A percentile compares a stretch with the other conserved stretches of the same genome.
Evolutionary conservation across 1,140 invertebrate species (phyloP).

Genomic region (Macrotrachela quadricornifera): DNA sequence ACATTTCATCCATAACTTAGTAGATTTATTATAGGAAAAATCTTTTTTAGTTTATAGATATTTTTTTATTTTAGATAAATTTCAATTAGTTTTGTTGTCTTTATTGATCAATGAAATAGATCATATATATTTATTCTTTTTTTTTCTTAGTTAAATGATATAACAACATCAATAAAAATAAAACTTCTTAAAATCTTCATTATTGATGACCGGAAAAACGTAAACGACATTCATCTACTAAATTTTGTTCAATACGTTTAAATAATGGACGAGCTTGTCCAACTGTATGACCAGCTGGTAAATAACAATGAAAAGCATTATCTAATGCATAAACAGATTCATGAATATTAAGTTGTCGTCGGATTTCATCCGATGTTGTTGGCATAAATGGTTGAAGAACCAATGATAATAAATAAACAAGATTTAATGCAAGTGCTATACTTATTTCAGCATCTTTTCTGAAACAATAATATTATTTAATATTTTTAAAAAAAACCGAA

Average conservation of each 20-base stretch:
- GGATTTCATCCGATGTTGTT: background rate
- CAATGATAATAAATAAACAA: background rate
- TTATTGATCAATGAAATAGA: too few relatives aligned
- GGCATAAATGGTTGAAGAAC: constrained; percentile 6
- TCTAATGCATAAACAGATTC: background rate
- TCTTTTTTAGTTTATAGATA: too few relatives aligned
- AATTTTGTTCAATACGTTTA: background rate
- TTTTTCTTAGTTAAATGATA: too few relatives aligned
- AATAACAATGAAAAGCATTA: background rate
- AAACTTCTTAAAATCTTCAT: too few relatives aligned
- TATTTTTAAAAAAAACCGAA: background rate
- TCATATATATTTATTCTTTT: too few relatives aligned
- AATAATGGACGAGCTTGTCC: constrained; percentile 3
- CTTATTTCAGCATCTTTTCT: background rate
- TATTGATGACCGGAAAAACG: too few relatives aligned
- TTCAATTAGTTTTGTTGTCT: too few relatives aligned
- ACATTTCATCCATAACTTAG: too few relatives aligned
- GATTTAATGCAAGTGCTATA: background rate
- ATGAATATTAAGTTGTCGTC: constrained; percentile 4
- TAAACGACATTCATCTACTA: too few relatives aligned
- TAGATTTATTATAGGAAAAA: too few relatives aligned
- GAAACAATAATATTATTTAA: background rate
- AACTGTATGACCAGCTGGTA: background rate
- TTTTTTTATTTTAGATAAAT: too few relatives aligned
- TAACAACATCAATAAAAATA: too few relatives aligned